These are phyloP conservation scores for Heteropelma amictum DNA, from an alignment of 2,888 invertebrate genomes.

Conservation along the genomic window DNA sequence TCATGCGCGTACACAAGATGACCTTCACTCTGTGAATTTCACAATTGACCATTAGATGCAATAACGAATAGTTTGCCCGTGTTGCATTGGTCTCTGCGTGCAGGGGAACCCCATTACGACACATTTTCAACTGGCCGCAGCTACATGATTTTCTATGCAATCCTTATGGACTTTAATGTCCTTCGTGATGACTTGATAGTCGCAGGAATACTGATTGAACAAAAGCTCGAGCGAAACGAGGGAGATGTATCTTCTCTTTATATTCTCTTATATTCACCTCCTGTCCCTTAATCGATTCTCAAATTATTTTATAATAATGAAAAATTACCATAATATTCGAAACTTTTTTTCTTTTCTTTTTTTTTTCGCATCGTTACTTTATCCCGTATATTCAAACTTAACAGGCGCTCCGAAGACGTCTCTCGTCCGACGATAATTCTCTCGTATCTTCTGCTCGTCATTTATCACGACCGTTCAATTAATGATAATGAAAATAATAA, in stretches of 20 bases:
- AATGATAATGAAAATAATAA: slow-evolving; percentile 14
- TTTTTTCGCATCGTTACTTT: not conserved
- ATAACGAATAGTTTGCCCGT: slow-evolving; percentile 57
- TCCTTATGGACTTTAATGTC: slow-evolving; percentile 37
- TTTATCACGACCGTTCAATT: slow-evolving; percentile 17
- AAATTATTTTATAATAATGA: not conserved
- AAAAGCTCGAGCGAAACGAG: slow-evolving; percentile 27
- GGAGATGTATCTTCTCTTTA: not conserved
- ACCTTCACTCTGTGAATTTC: slow-evolving; percentile 59
- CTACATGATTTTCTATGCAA: slow-evolving; percentile 37
- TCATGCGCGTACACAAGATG: slow-evolving; percentile 12
- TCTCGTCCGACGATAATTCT: slow-evolving; percentile 2
- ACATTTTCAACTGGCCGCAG: slow-evolving; percentile 39
- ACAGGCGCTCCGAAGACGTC: not conserved
- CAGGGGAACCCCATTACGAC: slow-evolving; percentile 39
- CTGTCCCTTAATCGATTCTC: not conserved
- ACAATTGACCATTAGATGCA: slow-evolving; percentile 59
- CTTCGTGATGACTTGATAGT: slow-evolving; percentile 42
- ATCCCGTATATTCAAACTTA: no score
- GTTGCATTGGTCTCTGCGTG: slow-evolving; percentile 25
- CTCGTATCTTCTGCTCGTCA: not conserved
- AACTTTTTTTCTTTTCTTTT: not conserved
- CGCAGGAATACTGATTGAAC: slow-evolving; percentile 45
- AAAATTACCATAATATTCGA: not conserved
- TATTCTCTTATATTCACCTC: not conserved